Base-by-base conservation (phyloP, 2,113 vertebrate species). In the Orientallactaga bullata region DNA sequence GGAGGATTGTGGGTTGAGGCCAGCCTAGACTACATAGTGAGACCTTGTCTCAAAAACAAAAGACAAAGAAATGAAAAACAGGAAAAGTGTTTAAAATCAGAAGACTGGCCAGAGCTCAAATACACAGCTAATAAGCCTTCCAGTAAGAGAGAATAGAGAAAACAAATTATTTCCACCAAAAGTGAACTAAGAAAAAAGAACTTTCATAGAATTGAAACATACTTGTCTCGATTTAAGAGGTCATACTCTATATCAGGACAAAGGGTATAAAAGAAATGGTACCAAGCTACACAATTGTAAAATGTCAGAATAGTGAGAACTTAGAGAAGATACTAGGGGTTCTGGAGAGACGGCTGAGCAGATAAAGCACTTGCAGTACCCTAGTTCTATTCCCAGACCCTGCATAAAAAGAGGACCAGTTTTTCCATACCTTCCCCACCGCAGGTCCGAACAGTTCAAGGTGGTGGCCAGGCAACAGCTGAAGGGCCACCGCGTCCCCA, bases 101-200 rank as follows among this genome's bases (percentile, higher is more conserved):
- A 85, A 73, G 21, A 65, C 78, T 77, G 39, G 42, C 18, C 63
- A 24, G n/a, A 83, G 30, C 23, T 28, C n/a, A 24, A 24, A 58
- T 80, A 37, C 47, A 37, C n/a, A 39, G 39, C 28, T 55, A 65
- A 79, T 24, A 77, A 24, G 91, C 89, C 76, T 51, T 63, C 26
- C 7, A 7, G 24, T 65, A 23, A 66, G 20, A 66, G 26, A 47
- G 16, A 77, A 63, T 26, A 74, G 23, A 85, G 20, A 90, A 74
- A 77, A 11, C 12, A 77, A 95, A 73, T 85, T 66, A 65, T 35
- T 23, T 35, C 18, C 69, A 80, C 32, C 74, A 92, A 87, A 77
- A 9, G 20, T 24, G 58, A 68, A 47, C 28, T 24, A 2, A 21
- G 74, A 21, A 20, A 42, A 58, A 47, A 26, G 77, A 91, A 55